These are phyloP conservation scores for Crocodylus rhombifer DNA, from an alignment of 2,797 vertebrate species.

Conservation along the genomic window DNA sequence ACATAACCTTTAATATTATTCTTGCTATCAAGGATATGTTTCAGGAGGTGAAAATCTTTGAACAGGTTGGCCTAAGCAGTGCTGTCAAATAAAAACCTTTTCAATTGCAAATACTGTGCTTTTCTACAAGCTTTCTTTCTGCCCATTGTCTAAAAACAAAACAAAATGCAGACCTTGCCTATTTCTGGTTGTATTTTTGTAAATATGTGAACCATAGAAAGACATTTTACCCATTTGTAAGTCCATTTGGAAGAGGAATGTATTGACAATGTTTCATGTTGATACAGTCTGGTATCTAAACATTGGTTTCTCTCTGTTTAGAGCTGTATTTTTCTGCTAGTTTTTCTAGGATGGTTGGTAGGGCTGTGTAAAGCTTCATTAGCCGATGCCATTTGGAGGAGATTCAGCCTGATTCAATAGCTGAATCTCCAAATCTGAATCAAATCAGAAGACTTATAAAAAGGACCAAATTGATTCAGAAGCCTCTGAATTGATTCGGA, in stretches of 20 bases:
- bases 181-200: slow-evolving; percentile 9
- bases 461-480: too few relatives aligned
- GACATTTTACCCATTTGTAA: neutral
- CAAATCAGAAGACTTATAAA: too few relatives aligned
- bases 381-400: too few relatives aligned
- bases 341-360: neutral
- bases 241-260: neutral
- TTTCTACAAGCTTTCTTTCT: slow-evolving; percentile 53
- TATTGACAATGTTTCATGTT: neutral
- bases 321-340: neutral
- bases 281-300: neutral
- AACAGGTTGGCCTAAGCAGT: slow-evolving; percentile 71
- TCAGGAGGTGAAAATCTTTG: slow-evolving; percentile 60
- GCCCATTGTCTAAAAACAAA: slow-evolving; percentile 73
- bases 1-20: slow-evolving; percentile 50
- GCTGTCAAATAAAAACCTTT: slow-evolving; percentile 62
- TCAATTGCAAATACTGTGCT: slow-evolving; percentile 65
- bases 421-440: too few relatives aligned
- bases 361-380: too few relatives aligned
- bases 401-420: too few relatives aligned
- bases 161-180: slow-evolving; percentile 41
- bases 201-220: slow-evolving; percentile 14
- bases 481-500: too few relatives aligned
- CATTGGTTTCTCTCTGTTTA: neutral
- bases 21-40: slow-evolving; percentile 56